These are phyloP conservation scores for Ascidia mentula DNA, from an alignment of 23 tunicate species.

Conservation along the genomic window DNA sequence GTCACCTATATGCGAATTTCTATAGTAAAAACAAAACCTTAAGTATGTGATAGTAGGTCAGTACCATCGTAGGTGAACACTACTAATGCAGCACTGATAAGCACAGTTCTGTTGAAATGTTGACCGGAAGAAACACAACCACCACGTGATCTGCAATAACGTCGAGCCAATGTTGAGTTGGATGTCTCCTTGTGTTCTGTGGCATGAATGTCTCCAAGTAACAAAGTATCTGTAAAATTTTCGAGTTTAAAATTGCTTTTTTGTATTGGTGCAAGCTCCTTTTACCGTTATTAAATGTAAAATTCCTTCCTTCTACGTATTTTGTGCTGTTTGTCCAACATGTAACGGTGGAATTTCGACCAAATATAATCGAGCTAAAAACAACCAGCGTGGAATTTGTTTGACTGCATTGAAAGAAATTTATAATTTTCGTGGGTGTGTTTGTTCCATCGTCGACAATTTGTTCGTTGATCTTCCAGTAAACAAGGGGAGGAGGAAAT, in stretches of 20 bases:
- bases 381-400: neutral
- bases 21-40: too few species aligned
- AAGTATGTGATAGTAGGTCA: too few species aligned
- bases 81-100: too few species aligned
- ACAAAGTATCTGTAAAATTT: neutral
- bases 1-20: too few species aligned
- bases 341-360: neutral
- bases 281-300: neutral
- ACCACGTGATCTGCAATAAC: too few species aligned
- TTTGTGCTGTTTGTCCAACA: neutral
- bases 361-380: neutral
- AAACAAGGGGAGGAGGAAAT: neutral
- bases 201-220: neutral
- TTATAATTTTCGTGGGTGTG: neutral
- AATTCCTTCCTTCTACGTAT: neutral
- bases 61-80: too few species aligned
- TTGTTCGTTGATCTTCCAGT: neutral
- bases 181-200: neutral
- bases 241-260: neutral
- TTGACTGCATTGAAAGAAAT: neutral
- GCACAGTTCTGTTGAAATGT: too few species aligned
- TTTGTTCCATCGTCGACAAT: neutral
- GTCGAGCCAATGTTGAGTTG: too few species aligned
- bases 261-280: neutral
- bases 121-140: too few species aligned